Base-by-base conservation (phyloP, 2,888 invertebrate genomes). In the Hyles lineata region DNA sequence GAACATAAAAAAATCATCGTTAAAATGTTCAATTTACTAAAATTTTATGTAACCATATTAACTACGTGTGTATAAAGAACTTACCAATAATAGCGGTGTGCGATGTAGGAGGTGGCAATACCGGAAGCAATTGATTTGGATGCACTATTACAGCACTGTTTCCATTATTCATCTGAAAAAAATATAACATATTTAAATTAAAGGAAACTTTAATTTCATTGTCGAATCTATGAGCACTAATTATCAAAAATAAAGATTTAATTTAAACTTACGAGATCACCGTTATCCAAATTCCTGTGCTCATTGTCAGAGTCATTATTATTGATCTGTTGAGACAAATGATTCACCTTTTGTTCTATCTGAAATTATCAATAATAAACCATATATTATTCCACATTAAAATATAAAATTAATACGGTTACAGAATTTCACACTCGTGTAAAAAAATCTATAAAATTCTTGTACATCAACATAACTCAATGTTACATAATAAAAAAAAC, bases 111-210 rank as follows among this genome's bases (percentile, higher is more conserved):
- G 95, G 95, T 23, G 97, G 97, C 82, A 97, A 86, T 52, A 97
- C 96, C 23, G 97, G 97, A 79, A 98, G 93, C 83, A 98, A 91
- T 87, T 98, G 97, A 76, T 96, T 97, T 50, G 97, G 97, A 83
- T 97, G 97, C 71, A 97, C 97, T 86, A 97, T 98, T 73, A 97
- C 97, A 74, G 97, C 97, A 85, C 83, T 92, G 80, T 90, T 92
- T 58, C 91, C 85, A 76, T 90, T 93, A 77, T 92, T 93, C 74
- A 92, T 83, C 93, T 94, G 83, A 2, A 70, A 60, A 32, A 67
- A 50, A 50, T 15, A 59, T 15, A 1, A 17, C 19, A 52, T 19
- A 4, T 50, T 15, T 50, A 17, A n/a, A n/a, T n/a, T n/a, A n/a
- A n/a, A n/a, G n/a, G n/a, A n/a, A n/a, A 0, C 1, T 1, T 55